Conservation (phyloP, 2,113 vertebrate genomes). For the Struthidea cinerea region DNA sequence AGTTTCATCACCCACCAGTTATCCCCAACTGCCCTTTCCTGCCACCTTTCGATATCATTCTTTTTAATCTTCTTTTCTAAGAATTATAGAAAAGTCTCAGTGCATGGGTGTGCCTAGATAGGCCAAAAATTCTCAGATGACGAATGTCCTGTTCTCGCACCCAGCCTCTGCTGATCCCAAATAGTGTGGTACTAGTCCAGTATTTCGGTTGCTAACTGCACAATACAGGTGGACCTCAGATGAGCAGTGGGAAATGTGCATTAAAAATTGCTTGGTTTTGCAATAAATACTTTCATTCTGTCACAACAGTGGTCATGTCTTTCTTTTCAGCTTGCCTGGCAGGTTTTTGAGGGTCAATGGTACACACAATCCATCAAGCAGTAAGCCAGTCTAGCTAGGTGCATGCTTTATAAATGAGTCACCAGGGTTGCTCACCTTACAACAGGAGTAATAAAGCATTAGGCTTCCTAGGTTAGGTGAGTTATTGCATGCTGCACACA, state of each 20-base stretch:
- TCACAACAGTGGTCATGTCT: accelerated
- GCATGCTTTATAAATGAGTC: background rate
- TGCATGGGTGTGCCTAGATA: background rate
- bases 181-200: background rate
- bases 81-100: background rate
- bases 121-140: background rate
- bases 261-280: background rate
- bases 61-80: background rate
- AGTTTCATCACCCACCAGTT: background rate
- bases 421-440: background rate
- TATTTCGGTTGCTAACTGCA: background rate
- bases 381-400: background rate
- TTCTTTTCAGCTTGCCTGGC: background rate
- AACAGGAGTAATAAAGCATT: background rate
- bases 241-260: background rate
- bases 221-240: background rate
- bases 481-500: background rate
- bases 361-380: background rate
- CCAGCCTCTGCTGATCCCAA: background rate
- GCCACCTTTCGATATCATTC: background rate
- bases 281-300: background rate
- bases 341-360: background rate
- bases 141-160: background rate
- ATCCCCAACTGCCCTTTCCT: background rate
- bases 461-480: background rate